Base-by-base conservation (phyloP, 1,140 invertebrate genomes). In the Sogatella furcifera region DNA sequence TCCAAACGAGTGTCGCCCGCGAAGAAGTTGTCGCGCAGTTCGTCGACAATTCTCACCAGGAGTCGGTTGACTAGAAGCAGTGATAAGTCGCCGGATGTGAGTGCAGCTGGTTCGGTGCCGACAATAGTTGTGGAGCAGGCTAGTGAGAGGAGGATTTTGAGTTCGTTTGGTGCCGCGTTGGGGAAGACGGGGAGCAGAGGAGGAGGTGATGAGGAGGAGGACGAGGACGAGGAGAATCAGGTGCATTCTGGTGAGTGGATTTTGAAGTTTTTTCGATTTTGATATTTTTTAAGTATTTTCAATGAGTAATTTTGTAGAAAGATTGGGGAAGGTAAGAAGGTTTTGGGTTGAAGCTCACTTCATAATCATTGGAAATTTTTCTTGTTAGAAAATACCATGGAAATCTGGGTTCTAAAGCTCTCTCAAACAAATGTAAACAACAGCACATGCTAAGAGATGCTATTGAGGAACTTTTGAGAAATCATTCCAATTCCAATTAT, bases 21-120 rank as follows among this genome's bases (percentile, higher is more conserved):
- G 64, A 85, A 84, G 1, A 88, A 86, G 69, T 68, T 88, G 14
- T 80, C 82, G 0, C 76, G 83, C 56, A 86, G 82, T 65, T 84
- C 70, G 53, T 68, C 67, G 5, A 74, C 74, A 54, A 72, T 74
- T 13, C 57, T 66, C n/a, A 59, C 59, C 21, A 58, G 63, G n/a
- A 59, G 54, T 43, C 17, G 56, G 13, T 28, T 42, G 9, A 42
- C 57, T 13, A 43, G 57, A 5, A 53, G 57, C 22, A 28, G 34
- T 22, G 46, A 52, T 43, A 58, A 56, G 41, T 21, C 53, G 34
- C 55, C 59, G 56, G 42, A 34, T 46, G 57, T 64, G 56, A 57
- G 53, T n/a, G n/a, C 55, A 14, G 43, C n/a, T 46, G 31, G 42
- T 13, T 24, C n/a, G 38, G 60, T 56, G 28, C 59, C 58, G 19